Conservation (phyloP, 2,113 vertebrate genomes). For the Antechinus flavipes region DNA sequence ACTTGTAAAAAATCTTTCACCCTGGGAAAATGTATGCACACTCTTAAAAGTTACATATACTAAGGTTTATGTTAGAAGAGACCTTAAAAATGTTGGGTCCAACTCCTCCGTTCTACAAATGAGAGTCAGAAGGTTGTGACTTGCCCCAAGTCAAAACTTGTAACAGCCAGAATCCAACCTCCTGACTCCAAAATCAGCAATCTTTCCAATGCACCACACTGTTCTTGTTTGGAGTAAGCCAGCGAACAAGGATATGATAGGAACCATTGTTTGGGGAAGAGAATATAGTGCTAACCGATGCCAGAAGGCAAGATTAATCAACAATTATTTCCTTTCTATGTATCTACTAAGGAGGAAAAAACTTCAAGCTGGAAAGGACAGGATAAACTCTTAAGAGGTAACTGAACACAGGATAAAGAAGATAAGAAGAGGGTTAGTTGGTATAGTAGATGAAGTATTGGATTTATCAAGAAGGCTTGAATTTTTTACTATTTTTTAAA, state of each 20-base stretch:
- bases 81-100: neutral
- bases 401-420: neutral
- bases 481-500: too few species aligned
- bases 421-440: neutral
- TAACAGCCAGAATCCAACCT: neutral
- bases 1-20: neutral
- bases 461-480: neutral
- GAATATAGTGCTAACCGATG: neutral
- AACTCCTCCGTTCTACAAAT: neutral
- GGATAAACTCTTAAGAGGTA: neutral
- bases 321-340: neutral
- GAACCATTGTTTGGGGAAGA: neutral
- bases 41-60: neutral
- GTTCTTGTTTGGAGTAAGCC: neutral
- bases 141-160: neutral
- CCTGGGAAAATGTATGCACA: neutral
- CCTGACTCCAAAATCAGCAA: neutral
- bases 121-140: neutral
- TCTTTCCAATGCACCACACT: neutral
- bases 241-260: neutral
- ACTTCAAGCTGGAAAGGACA: neutral
- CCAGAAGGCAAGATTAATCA: neutral
- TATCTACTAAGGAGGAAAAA: neutral
- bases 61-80: neutral
- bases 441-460: neutral